Evolutionary conservation across 2,113 vertebrate genomes (phyloP), one percentile per base, ranked within the genome.

Genomic region (Brachionichthys hirsutus): DNA sequence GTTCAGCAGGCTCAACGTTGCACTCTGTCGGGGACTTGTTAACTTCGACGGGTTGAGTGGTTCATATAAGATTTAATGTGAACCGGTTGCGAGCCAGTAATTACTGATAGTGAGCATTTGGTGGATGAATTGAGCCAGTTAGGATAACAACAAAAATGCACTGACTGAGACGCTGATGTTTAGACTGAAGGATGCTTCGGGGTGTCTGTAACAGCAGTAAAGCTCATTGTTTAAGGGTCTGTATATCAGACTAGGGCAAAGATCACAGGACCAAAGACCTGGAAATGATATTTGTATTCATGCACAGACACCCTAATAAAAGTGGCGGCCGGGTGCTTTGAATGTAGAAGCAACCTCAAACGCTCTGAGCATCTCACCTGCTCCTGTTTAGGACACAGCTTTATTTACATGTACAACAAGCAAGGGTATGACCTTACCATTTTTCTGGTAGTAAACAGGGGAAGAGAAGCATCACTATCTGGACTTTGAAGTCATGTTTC

Each of bases 321-420:
- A 50, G 47, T 43, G 20, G 60, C 51, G 43, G 22, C 13, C 54
- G 18, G 15, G 40, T 49, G 16, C 35, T 12, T 15, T 41, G 16
- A 45, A 61, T 50, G 36, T 56, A 49, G 70, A 54, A 36, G 4
- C 14, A 46, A 15, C 4, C 22, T 58, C 1, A 20, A 20, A 53
- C 24, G 35, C 14, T 12, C 36, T 24, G 10, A 36, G 13, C 12
- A 45, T 35, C 11, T 61, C 41, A 72, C 41, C 54, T 63, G 40
- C 40, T 60, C 24, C 22, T 58, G 56, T 57, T 72, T 30, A 59
- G 12, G 52, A 34, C 44, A 49, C 45, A 68, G 49, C 43, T 70
- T 47, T 54, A 51, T 57, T 54, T 66, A 36, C 49, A n/a, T 62
- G 64, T 53, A 34, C 54, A 56, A 59, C 62, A 66, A 45, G 56